Percentiles rank a stretch among this genome's conserved stretches.
Conservation (phyloP, 1,140 invertebrate genomes). For the Dinoponera quadriceps region DNA sequence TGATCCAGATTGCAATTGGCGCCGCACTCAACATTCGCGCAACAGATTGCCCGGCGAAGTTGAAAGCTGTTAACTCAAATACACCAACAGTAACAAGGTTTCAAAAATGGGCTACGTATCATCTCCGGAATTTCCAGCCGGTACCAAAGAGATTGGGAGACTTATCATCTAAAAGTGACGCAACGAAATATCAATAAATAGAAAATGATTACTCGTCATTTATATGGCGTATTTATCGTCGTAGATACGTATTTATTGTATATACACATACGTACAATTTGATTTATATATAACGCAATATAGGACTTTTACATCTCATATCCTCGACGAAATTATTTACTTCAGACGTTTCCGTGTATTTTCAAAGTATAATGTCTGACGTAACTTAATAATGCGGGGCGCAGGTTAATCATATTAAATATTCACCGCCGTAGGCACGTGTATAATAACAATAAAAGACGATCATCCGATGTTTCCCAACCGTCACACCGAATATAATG, state of each 20-base stretch:
- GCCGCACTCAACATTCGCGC: constrained; percentile 84
- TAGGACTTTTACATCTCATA: too few species aligned
- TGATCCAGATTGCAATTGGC: constrained; percentile 87
- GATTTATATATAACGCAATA: too few species aligned
- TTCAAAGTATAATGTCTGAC: constrained; percentile 27
- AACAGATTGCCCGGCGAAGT: constrained; percentile 76
- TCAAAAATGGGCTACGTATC: constrained; percentile 88
- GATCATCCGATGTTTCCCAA: neutral
- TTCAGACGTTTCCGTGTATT: too few species aligned
- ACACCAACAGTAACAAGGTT: constrained; percentile 68
- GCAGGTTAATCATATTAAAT: constrained; percentile 36
- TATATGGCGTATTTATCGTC: too few species aligned
- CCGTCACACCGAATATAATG: neutral
- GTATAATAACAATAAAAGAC: constrained; percentile 5
- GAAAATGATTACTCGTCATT: too few species aligned
- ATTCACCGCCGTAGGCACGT: constrained; percentile 12
- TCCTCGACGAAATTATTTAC: too few species aligned
- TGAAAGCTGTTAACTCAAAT: constrained; percentile 73
- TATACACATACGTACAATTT: too few species aligned
- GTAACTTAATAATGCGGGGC: constrained; percentile 11
- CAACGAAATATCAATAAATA: neutral
- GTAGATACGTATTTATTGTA: too few species aligned
- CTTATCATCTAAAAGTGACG: constrained; percentile 87
- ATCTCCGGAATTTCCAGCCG: constrained; percentile 92
- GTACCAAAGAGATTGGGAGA: constrained; percentile 95